Evolutionary conservation across 2,888 invertebrate species (phyloP), one percentile per base, ranked within the genome.

Genomic region (Nomada lathburiana): DNA sequence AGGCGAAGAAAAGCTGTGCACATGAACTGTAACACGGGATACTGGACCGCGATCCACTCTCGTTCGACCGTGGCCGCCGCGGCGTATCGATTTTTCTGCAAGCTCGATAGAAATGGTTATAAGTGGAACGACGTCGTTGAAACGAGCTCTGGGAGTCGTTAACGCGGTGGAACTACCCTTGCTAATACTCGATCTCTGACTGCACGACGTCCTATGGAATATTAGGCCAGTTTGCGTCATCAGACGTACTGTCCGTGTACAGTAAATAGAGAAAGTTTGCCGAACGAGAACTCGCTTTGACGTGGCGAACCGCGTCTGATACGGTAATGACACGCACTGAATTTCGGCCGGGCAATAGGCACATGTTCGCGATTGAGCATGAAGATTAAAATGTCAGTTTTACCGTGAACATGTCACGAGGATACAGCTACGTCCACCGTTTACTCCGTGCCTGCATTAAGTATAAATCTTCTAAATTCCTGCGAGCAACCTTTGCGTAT

Each of bases 81-180:
- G 16, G 18, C 5, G 53, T 20, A 65, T 50, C 65, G 73, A 73
- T 73, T 65, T 74, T 74, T 65, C 50, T 44, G 23, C 16, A 57
- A 65, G 63, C 57, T 47, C 36, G 47, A 68, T 60, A 50, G 42
- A 36, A 64, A 73, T 18, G 26, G 18, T 55, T 26, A 55, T 26
- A 65, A 52, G 60, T 44, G 63, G 57, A 50, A 59, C 73, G 73
- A 44, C 73, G 57, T 59, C 73, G 63, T 64, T 64, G 63, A 57
- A 64, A 76, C 64, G 16, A 76, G 76, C 73, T 65, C 55, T 29
- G 67, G 60, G 52, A 36, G 60, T 63, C 52, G 73, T 64, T 65
- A 42, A 4, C 52, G 44, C 13, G 59, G 36, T 42, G 59, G n/a
- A 73, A 73, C 59, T 65, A 52, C 42, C n/a, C 64, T 20, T 18